Evolutionary conservation across 2,113 vertebrate species (phyloP).

Genomic region (Ascaphus truei): DNA sequence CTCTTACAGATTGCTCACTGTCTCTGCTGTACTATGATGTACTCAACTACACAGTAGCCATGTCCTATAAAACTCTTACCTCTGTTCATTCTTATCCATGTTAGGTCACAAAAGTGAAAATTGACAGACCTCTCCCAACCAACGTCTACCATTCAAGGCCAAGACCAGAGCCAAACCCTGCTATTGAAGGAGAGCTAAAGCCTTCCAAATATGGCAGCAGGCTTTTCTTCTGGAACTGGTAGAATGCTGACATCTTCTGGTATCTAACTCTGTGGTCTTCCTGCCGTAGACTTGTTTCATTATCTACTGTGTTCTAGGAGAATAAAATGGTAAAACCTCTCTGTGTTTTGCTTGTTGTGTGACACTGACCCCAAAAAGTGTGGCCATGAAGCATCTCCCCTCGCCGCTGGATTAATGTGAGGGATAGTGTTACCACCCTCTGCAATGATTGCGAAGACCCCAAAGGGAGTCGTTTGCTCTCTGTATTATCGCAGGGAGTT

Average conservation of each 20-base stretch:
- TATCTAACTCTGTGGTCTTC: background rate
- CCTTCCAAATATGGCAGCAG: constrained; percentile 83
- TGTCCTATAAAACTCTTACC: too few relatives aligned
- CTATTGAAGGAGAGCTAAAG: constrained; percentile 72
- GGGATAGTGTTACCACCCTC: too few relatives aligned
- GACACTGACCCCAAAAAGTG: too few relatives aligned
- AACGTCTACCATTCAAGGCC: constrained; percentile 82
- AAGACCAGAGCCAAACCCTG: constrained; percentile 78
- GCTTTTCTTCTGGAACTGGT: constrained; percentile 85
- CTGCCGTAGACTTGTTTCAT: background rate
- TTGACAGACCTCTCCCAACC: constrained; percentile 79
- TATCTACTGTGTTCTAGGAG: constrained; percentile 38
- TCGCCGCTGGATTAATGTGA: too few relatives aligned
- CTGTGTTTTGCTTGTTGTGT: constrained; percentile 34
- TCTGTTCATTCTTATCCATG: too few relatives aligned
- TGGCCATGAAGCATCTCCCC: too few relatives aligned
- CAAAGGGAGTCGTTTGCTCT: too few relatives aligned
- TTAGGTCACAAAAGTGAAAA: constrained; percentile 94
- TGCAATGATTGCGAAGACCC: too few relatives aligned
- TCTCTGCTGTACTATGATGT: too few relatives aligned
- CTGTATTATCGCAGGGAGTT: too few relatives aligned
- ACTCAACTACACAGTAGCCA: too few relatives aligned
- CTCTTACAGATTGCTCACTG: too few relatives aligned
- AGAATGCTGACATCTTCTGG: constrained; percentile 37
- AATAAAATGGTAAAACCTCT: constrained; percentile 51